Evolutionary conservation across 2,113 vertebrate genomes (phyloP), one percentile per base, ranked within the genome.

Genomic region (Camelus bactrianus): DNA sequence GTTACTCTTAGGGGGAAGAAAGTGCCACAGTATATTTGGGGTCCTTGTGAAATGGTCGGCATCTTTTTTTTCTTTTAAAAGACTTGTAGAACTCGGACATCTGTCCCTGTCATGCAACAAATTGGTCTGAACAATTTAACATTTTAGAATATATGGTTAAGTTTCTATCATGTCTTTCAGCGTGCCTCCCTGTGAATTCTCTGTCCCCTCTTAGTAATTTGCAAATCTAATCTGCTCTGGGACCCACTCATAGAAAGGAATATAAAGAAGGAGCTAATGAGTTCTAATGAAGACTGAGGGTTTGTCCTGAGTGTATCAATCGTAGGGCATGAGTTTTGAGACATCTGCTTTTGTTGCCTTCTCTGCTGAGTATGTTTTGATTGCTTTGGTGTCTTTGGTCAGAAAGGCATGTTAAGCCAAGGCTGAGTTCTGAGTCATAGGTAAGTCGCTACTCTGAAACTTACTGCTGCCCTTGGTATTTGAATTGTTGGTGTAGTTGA

Each of bases 401-500:
- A 8, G 50, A 56, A 79, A 83, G 84, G n/a, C 67, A 65, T 8
- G 7, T 35, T 32, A 60, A 58, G 4, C 19, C 72, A 76, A 94
- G 38, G 32, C 89, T 56, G 64, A 94, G 75, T 48, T 86, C 91
- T 73, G 82, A 89, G 24, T 26, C 13, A 0, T 64, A 75, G 60
- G 52, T 89, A 77, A 82, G 28, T 42, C 82, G 35, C 62, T 58
- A 13, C 73, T 94, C 28, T 54, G 54, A 93, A 69, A 35, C 50
- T 38, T 82, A 58, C 30, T 81, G 19, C 72, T 79, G 10, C 54
- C 28, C 26, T 94, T 85, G 94, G 93, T 81, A 85, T 96, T 91
- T 94, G 81, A 79, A 79, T 92, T 76, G 80, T 92, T 76, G 70
- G 60, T 95, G 58, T 95, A 75, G 62, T 76, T 92, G 73, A 95